phyloP scores from a whole-genome alignment of 2,888 invertebrate genomes.

The Deladenus siricidicola region DNA sequence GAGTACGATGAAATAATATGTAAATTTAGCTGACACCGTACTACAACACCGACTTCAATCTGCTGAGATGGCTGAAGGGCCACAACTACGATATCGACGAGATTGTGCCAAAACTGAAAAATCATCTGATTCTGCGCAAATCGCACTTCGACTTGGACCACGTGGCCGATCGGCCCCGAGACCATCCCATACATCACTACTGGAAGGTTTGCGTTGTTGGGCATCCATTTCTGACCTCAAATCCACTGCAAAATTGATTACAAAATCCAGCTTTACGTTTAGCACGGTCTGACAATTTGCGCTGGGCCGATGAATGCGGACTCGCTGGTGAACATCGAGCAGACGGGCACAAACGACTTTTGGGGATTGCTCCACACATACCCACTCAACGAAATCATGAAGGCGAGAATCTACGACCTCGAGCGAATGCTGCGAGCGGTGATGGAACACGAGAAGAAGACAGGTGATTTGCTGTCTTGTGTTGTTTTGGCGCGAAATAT shows the following conservation, averaged over 20 bases:
- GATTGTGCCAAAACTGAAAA: conserved; percentile 42
- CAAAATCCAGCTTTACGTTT: conserved; percentile 12
- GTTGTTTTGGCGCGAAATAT: no score
- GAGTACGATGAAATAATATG: no score
- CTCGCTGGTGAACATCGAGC: conserved; percentile 49
- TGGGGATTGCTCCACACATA: conserved; percentile 48
- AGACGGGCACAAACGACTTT: conserved; percentile 44
- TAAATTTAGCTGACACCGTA: conserved; percentile 34
- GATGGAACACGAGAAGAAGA: conserved; percentile 45
- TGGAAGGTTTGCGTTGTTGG: conserved; percentile 41
- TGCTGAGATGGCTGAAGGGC: conserved; percentile 48
- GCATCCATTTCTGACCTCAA: not conserved
- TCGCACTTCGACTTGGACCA: conserved; percentile 42
- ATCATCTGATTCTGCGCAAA: conserved; percentile 38
- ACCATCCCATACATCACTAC: conserved; percentile 44
- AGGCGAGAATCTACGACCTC: conserved; percentile 43
- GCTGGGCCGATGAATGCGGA: conserved; percentile 34
- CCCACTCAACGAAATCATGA: conserved; percentile 38
- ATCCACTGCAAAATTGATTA: not conserved
- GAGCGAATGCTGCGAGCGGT: conserved; percentile 47
- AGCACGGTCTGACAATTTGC: conserved; percentile 41
- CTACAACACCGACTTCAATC: conserved; percentile 49
- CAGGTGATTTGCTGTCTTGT: conserved; percentile 34
- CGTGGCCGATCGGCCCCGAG: conserved; percentile 30
- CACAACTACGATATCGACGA: conserved; percentile 38